Evolutionary conservation across 2,113 vertebrate genomes (phyloP), one percentile per base, ranked within the genome.

Genomic region (Cyphomyrus plagiostoma): DNA sequence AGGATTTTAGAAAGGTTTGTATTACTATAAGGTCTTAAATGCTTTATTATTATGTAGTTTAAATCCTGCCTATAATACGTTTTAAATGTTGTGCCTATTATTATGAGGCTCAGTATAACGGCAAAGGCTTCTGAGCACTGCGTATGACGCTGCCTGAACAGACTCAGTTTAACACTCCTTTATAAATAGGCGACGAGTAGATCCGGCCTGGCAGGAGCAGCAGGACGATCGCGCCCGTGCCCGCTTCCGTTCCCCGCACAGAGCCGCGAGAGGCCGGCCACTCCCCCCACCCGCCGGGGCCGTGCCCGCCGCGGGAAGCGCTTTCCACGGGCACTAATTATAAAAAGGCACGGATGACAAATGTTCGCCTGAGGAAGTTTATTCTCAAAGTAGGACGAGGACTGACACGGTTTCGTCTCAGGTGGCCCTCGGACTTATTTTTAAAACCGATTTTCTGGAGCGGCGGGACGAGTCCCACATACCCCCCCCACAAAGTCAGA

Each of bases 341-440:
- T 89, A 92, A 56, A 89, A 91, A 93, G 83, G 88, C 86, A 91
- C 86, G 89, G 90, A 92, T 92, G 93, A 93, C 91, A 92, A 93
- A 92, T 91, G 91, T 93, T 92, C 87, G 80, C 90, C 83, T 88
- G 90, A 89, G 90, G 91, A 94, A 94, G 92, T 94, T 93, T 91
- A 92, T 46, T 86, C 87, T 88, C 89, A 95, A 97, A 96, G 93
- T 96, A 94, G 96, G 96, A 92, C 95, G 91, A 91, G 92, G 92
- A 95, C 94, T 95, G 95, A 96, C 95, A 95, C 93, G 90, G 94
- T 93, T 95, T 93, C 90, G 92, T 95, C 95, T 96, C 95, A 96
- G 94, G 95, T 95, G 95, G 93, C 91, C 94, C 93, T 89, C 80
- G 88, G 91, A 93, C 89, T 92, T 95, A 96, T 96, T 96, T 96